Evolutionary conservation across 2,797 vertebrate species (phyloP).

Genomic region (Xenops minutus): DNA sequence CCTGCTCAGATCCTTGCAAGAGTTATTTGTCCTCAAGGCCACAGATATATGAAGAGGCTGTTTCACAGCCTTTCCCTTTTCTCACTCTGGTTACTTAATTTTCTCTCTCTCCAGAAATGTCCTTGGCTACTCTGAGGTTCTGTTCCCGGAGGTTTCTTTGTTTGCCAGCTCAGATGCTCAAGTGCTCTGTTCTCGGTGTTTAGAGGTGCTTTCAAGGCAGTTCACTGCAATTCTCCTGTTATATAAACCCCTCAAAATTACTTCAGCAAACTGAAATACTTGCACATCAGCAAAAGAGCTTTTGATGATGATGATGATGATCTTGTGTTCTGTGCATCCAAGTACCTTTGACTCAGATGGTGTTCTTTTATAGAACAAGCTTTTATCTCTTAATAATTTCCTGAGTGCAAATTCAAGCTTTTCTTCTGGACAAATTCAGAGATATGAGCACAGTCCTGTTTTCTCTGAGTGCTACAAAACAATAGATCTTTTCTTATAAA

Average conservation of each 20-base stretch:
- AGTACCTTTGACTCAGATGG: neutral
- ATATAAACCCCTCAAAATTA: slow-evolving; percentile 7
- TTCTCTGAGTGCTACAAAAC: neutral
- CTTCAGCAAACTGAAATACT: slow-evolving; percentile 22
- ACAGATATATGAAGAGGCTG: neutral
- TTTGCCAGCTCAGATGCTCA: neutral
- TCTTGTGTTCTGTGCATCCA: neutral
- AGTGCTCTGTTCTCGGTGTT: neutral
- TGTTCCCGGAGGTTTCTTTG: slow-evolving; percentile 1
- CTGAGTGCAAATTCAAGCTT: neutral
- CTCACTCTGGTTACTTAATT: neutral
- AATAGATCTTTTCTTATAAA: neutral
- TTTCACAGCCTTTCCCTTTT: neutral
- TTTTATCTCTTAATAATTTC: neutral
- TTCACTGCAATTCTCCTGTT: neutral
- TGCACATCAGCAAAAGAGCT: neutral
- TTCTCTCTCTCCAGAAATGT: neutral
- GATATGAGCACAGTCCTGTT: neutral
- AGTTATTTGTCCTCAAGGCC: slow-evolving; percentile 19
- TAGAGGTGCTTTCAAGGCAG: neutral
- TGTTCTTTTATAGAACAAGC: neutral
- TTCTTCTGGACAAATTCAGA: neutral
- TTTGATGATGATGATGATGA: neutral
- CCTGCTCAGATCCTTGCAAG: neutral
- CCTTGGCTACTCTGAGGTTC: neutral